These are phyloP conservation scores for Tokudaia muenninki DNA, from an alignment of 2,797 vertebrate species.

Conservation along the genomic window DNA sequence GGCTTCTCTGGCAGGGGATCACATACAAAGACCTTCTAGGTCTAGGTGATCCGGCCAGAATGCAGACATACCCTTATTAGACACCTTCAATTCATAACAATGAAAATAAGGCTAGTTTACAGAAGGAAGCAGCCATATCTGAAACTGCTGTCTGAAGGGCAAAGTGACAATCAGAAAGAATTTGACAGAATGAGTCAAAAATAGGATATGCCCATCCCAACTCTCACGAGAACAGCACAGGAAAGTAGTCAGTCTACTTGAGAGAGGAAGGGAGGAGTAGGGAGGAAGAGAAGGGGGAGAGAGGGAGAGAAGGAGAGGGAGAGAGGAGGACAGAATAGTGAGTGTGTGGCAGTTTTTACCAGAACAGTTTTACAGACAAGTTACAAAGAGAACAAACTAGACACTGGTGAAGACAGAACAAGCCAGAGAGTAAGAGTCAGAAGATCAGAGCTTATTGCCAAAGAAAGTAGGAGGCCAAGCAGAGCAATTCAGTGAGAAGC, in stretches of 20 bases:
- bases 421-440: neutral
- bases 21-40: neutral
- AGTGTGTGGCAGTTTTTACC: neutral
- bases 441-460: neutral
- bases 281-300: neutral
- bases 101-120: neutral
- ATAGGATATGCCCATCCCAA: neutral
- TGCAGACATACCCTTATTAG: neutral
- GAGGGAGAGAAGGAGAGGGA: neutral
- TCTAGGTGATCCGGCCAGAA: neutral
- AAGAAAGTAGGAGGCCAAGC: neutral
- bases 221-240: neutral
- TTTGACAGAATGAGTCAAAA: neutral
- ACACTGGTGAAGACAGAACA: neutral
- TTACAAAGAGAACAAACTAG: neutral
- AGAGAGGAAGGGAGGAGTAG: neutral
- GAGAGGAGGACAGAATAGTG: neutral
- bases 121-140: neutral
- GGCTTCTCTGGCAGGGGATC: neutral
- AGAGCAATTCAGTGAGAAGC: neutral
- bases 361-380: neutral
- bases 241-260: neutral
- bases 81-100: neutral
- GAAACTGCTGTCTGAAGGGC: neutral
- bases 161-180: neutral